Base-by-base conservation (phyloP, 2,797 vertebrate genomes). In the Champsocephalus esox region DNA sequence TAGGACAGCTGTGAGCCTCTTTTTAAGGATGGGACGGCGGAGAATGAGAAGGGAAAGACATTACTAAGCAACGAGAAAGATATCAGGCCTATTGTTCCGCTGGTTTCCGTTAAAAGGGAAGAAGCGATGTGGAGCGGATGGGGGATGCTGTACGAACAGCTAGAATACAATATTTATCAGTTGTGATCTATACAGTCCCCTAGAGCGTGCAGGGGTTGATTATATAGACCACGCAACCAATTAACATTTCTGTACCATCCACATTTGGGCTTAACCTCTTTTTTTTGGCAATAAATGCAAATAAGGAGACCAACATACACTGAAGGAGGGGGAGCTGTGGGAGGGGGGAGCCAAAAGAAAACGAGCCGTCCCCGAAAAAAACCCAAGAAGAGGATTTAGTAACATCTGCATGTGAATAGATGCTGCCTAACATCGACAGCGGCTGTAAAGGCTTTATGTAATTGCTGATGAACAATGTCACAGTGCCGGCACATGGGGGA, bases 391-490 rank as follows among this genome's bases (percentile, higher is more conserved):
- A 94, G 96, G 96, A 96, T 97, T 97, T 95, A 94, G 87, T 81
- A 92, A 88, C 92, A 98, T 98, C 96, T 98, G 96, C 96, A 97
- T 98, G 93, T 97, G 96, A 99, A 98, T 96, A 77, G 82, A 90
- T 72, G 81, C 85, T 89, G 88, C 88, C 91, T 91, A 89, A 95
- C 93, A 91, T 91, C 62, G 73, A 91, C 87, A 66, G 69, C 75
- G 67, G 91, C 91, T 89, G 82, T 70, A 65, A 93, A 90, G 92
- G 93, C 89, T 94, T 92, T 83, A 87, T 84, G 90, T 92, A 93
- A 95, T 94, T 95, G 87, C 88, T 87, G 91, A 93, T 90, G 92
- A 94, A 95, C 91, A 93, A 88, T 86, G 82, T 91, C 69, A 77
- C 62, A 64, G 69, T 80, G 66, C 17, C 17, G 63, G 80, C 65